Evolutionary conservation across 2,797 vertebrate genomes (phyloP).

Genomic region (Trachops cirrhosus): DNA sequence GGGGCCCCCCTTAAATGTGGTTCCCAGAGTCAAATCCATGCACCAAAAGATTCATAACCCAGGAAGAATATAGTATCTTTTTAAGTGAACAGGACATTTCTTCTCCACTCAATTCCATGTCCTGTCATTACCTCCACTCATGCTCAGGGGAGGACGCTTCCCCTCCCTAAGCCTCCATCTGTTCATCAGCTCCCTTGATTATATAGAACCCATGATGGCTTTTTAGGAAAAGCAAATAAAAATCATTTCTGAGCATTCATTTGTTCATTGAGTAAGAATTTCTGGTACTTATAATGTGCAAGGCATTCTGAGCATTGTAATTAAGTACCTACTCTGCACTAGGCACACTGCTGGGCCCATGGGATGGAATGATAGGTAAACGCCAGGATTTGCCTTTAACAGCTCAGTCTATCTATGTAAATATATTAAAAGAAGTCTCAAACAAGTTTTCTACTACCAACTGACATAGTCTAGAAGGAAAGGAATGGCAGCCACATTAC

Average conservation of each 20-base stretch:
- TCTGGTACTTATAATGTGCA: background rate
- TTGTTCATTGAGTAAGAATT: background rate
- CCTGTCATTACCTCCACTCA: background rate
- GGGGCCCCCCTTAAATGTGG: background rate
- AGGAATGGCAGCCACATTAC: background rate
- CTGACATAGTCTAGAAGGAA: background rate
- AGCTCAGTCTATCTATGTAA: background rate
- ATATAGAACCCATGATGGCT: background rate
- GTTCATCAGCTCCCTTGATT: background rate
- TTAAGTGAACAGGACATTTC: background rate
- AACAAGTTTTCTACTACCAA: background rate
- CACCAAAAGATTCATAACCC: background rate
- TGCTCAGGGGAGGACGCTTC: background rate
- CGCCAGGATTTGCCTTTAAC: background rate
- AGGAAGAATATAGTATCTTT: background rate
- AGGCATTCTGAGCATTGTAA: background rate
- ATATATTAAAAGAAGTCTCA: background rate
- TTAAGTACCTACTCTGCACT: too few relatives aligned
- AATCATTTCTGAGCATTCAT: background rate
- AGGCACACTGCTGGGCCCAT: background rate
- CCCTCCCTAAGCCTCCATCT: background rate
- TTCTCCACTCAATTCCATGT: background rate
- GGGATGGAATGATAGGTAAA: background rate
- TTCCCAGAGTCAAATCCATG: background rate
- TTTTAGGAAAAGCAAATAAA: background rate